A percentile compares a stretch with the other conserved stretches of the same genome.
phyloP scores from a whole-genome alignment of 2,797 vertebrate species.

The Chaetodon trifasciatus region DNA sequence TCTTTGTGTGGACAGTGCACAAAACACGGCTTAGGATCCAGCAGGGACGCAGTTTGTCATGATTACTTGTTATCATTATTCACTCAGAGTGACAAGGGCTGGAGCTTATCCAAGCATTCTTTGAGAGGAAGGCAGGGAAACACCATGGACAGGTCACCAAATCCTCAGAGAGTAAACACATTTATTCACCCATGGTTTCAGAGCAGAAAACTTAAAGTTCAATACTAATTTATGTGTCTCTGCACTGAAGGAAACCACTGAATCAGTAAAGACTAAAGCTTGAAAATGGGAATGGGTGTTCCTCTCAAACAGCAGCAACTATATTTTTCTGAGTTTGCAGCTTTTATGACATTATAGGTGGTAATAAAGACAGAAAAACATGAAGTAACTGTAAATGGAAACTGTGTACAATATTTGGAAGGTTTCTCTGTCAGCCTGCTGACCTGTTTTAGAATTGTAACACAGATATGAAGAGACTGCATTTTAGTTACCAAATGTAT shows the following conservation, averaged over 20 bases:
- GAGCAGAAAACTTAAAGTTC: neutral
- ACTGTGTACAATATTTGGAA: neutral
- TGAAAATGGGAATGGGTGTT: neutral
- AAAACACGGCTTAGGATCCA: neutral
- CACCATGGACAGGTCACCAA: constrained; percentile 4
- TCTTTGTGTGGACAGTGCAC: neutral
- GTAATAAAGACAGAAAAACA: neutral
- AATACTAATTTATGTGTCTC: neutral
- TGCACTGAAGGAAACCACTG: neutral
- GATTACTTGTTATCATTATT: constrained; percentile 23
- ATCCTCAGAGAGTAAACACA: neutral
- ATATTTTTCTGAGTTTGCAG: neutral
- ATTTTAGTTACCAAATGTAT: constrained; percentile 9
- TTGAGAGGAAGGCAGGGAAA: neutral
- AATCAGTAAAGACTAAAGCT: neutral
- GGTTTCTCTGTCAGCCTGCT: neutral
- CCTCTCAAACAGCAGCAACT: neutral
- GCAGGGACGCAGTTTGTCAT: neutral
- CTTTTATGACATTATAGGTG: neutral
- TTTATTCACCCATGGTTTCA: neutral
- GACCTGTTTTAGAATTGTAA: constrained; percentile 1
- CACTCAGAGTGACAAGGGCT: constrained; percentile 14
- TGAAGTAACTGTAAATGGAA: neutral
- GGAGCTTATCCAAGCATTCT: constrained; percentile 8
- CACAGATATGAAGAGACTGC: neutral